Conservation (phyloP, 2,113 vertebrate species). For the Chionodraco myersi region DNA sequence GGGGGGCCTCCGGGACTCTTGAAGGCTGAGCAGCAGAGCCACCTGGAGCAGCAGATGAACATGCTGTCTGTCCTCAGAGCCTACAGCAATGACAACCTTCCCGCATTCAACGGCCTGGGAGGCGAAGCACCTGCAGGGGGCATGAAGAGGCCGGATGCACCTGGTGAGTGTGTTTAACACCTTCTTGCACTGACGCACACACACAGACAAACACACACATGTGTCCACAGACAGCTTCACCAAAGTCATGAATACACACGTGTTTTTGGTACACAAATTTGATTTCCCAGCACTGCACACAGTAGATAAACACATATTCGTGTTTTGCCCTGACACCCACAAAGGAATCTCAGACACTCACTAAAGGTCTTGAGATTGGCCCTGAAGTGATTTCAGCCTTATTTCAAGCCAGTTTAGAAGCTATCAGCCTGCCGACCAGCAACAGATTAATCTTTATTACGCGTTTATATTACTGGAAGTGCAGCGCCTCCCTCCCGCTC, state of each 20-base stretch:
- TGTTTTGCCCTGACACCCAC: conserved; percentile 70
- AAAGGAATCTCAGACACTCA: conserved; percentile 69
- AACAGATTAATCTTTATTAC: conserved; percentile 90
- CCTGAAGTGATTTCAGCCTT: conserved; percentile 86
- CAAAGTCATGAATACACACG: conserved; percentile 28
- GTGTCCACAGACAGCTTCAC: conserved; percentile 11
- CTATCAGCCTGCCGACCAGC: conserved; percentile 83
- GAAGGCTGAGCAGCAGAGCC: conserved; percentile 91
- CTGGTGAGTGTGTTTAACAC: conserved; percentile 90
- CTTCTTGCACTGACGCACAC: conserved; percentile 25
- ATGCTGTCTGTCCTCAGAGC: conserved; percentile 98
- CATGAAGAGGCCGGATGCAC: conserved; percentile 97
- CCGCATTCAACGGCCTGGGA: conserved; percentile 95
- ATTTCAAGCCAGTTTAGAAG: conserved; percentile 87
- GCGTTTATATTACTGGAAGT: conserved; percentile 85
- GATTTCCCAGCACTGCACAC: conserved; percentile 55
- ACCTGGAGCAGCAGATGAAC: conserved; percentile 96
- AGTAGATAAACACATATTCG: conserved; percentile 58
- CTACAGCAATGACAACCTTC: conserved; percentile 95
- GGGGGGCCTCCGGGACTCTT: conserved; percentile 87
- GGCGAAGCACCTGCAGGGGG: conserved; percentile 84
- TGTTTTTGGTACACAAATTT: conserved; percentile 53
- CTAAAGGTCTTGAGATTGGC: conserved; percentile 78
- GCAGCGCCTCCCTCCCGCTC: conserved; percentile 73
- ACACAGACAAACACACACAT: conserved; percentile 5